Base-by-base conservation (phyloP, 2,888 invertebrate species). In the Melanophora roralis region DNA sequence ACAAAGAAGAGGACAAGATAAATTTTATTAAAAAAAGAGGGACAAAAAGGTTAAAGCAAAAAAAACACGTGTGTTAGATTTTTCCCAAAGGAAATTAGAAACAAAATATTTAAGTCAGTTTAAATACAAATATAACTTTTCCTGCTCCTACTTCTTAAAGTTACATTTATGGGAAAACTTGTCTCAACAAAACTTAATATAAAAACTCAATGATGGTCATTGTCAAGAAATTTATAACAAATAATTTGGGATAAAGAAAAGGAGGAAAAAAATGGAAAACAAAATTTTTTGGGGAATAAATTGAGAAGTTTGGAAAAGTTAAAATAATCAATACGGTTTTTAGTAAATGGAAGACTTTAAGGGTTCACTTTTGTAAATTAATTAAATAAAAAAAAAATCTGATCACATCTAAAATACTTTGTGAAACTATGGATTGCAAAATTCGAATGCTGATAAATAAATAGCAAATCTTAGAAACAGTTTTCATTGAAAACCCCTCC, bases 1-100 rank as follows among this genome's bases (percentile, higher is more conserved):
- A 87, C 86, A 88, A 88, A 88, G 88, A 87, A 88, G 86, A 85
- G 72, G 82, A 85, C 82, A 84, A 49, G 43, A 77, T 49, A 71
- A 51, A 64, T 59, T 69, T 43, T 43, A 38, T 40, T 53, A 62
- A 60, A 78, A 57, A 78, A 60, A 80, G 45, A 78, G 83, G 73
- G 71, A 80, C 84, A 71, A 83, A 72, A 47, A 60, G 82, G 83
- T 82, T 84, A 84, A 85, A 27, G 83, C 85, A 80, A 81, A 69
- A 84, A 72, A 71, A 49, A 51, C 53, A n/a, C 6, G 12, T 36
- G 34, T 21, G 11, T 47, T 21, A 21, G 7, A 40, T 57, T 16
- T 65, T 19, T 59, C 68, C 59, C 43, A 36, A 59, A 64, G 69
- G 78, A 78, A 78, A 74, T 69, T 74, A 64, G 65, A 38, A 57